Percentiles rank a stretch among this genome's conserved stretches.
Conservation (phyloP, 2,113 vertebrate species). For the Piaya cayana region DNA sequence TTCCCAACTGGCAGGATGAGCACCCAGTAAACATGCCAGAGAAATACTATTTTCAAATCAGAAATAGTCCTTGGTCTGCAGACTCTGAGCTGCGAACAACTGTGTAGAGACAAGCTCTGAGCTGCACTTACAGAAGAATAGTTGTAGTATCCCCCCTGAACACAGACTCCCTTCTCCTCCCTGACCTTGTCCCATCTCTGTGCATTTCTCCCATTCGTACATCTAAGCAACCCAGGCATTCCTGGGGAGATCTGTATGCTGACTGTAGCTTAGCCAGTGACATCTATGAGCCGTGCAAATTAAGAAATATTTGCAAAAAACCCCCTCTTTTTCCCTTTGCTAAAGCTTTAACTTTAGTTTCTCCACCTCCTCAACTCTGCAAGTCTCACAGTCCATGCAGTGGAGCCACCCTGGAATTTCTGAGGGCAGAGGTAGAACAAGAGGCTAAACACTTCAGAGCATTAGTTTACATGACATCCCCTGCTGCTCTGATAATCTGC, state of each 20-base stretch:
- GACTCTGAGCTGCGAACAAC: background rate
- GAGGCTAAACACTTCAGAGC: background rate
- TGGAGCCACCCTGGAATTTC: background rate
- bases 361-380: background rate
- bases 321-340: background rate
- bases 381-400: background rate
- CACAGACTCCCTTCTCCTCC: background rate
- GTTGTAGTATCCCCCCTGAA: fast-evolving
- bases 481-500: background rate
- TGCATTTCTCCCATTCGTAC: background rate
- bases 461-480: background rate
- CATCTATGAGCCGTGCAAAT: background rate
- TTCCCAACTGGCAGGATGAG: background rate
- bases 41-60: background rate
- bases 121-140: background rate
- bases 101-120: background rate
- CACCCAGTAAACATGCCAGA: background rate
- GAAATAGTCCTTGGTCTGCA: background rate
- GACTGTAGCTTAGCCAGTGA: background rate
- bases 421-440: background rate
- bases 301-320: background rate
- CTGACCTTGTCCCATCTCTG: background rate
- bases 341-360: background rate
- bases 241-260: background rate
- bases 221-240: background rate